A percentile compares a stretch with the other conserved stretches of the same genome.
These are phyloP conservation scores for Chaitophorus viminalis DNA, from an alignment of 2,888 invertebrate species.

Conservation along the genomic window DNA sequence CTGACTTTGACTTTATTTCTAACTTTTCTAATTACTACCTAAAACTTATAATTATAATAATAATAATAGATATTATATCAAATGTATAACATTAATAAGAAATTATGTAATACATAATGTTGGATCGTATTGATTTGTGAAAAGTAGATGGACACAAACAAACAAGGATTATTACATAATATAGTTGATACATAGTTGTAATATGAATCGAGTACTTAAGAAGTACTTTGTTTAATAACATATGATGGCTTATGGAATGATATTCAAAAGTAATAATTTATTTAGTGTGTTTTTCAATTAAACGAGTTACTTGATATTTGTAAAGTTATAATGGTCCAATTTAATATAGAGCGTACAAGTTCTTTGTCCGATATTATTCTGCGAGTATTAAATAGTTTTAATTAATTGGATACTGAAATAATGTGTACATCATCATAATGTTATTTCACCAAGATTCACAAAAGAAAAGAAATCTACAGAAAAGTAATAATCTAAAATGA, in stretches of 20 bases:
- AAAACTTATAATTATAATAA: too few relatives aligned
- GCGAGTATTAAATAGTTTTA: background rate
- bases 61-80: too few relatives aligned
- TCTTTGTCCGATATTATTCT: background rate
- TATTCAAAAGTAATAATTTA: background rate
- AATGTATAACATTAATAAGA: too few relatives aligned
- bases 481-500: too few relatives aligned
- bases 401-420: background rate
- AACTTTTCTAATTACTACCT: too few relatives aligned
- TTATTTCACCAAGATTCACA: too few relatives aligned
- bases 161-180: background rate
- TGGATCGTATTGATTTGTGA: background rate
- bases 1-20: too few relatives aligned
- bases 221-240: background rate
- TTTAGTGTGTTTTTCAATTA: background rate
- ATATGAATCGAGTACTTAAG: background rate
- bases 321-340: background rate
- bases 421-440: too few relatives aligned
- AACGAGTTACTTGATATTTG: background rate
- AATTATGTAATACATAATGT: too few relatives aligned
- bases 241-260: background rate
- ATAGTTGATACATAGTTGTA: too few relatives aligned
- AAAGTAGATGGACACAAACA: background rate
- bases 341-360: background rate
- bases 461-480: too few relatives aligned